Percentiles rank a stretch among this genome's conserved stretches.
phyloP scores from a whole-genome alignment of 2,797 vertebrate genomes.

The Telmatherina bonti region DNA sequence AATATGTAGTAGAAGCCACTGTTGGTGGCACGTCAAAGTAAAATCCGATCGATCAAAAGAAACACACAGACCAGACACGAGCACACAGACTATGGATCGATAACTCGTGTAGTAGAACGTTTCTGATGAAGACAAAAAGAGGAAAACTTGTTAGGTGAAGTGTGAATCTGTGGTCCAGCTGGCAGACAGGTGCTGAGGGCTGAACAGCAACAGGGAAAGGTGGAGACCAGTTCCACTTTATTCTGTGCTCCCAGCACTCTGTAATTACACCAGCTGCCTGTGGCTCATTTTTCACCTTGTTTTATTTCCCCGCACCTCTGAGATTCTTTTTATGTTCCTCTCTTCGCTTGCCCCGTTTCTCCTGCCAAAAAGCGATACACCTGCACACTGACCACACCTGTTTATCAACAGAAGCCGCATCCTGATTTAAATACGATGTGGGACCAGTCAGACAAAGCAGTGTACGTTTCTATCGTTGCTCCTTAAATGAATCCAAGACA shows the following conservation, averaged over 20 bases:
- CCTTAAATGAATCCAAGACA: no score
- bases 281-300: slow-evolving; percentile 9
- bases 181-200: slow-evolving; percentile 64
- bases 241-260: slow-evolving; percentile 47
- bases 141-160: slow-evolving; percentile 20
- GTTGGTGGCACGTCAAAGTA: no score
- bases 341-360: no score
- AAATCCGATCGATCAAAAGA: neutral
- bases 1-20: no score
- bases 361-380: slow-evolving; percentile 11
- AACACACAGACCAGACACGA: neutral
- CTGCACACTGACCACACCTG: slow-evolving; percentile 38
- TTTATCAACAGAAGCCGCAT: neutral
- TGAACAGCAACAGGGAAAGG: slow-evolving; percentile 53
- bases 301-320: slow-evolving; percentile 26
- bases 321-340: slow-evolving; percentile 32
- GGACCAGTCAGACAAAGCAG: slow-evolving; percentile 10
- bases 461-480: no score
- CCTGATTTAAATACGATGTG: slow-evolving; percentile 5
- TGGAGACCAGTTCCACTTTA: slow-evolving; percentile 38
- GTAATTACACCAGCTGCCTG: slow-evolving; percentile 70
- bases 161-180: slow-evolving; percentile 49
- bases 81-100: neutral
- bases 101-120: no score
- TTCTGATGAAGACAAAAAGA: neutral